These are phyloP conservation scores for Aphelenchoides besseyi DNA, from an alignment of 1,140 invertebrate species.

Conservation along the genomic window DNA sequence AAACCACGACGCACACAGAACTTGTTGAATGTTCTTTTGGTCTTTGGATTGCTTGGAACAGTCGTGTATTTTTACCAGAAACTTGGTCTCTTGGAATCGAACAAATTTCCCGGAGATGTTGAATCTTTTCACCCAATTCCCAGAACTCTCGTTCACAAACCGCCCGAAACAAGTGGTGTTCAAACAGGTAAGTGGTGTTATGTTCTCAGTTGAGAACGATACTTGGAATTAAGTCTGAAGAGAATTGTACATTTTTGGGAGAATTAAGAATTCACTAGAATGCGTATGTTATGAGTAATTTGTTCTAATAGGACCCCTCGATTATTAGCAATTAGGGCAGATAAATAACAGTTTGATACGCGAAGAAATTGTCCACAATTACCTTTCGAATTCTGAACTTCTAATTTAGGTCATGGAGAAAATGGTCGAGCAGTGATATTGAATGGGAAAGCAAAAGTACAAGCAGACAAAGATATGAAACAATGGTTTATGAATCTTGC, in stretches of 20 bases:
- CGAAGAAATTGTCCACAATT: too few relatives aligned
- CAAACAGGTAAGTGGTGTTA: too few relatives aligned
- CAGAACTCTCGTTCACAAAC: neutral
- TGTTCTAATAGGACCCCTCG: too few relatives aligned
- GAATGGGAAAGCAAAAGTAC: slow-evolving; percentile 25
- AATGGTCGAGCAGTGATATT: slow-evolving; percentile 34
- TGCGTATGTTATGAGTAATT: too few relatives aligned
- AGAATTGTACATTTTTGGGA: too few relatives aligned
- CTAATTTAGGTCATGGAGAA: slow-evolving; percentile 34
- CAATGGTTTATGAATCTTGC: slow-evolving; percentile 47
- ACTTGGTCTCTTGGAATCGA: slow-evolving; percentile 1
- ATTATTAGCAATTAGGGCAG: too few relatives aligned
- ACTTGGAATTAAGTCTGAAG: too few relatives aligned
- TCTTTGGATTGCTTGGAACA: slow-evolving; percentile 21
- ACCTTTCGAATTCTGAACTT: neutral
- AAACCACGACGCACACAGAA: slow-evolving; percentile 34
- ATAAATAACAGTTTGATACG: too few relatives aligned
- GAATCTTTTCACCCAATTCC: neutral
- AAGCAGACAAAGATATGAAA: slow-evolving; percentile 35
- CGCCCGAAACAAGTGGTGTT: too few relatives aligned
- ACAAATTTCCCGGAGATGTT: slow-evolving; percentile 6
- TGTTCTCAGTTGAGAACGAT: too few relatives aligned
- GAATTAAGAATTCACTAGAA: too few relatives aligned
- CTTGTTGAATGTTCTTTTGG: slow-evolving; percentile 24
- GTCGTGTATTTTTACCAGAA: slow-evolving; percentile 27